phyloP scores from a whole-genome alignment of 2,113 vertebrate species.

The Phocoena sinus region DNA sequence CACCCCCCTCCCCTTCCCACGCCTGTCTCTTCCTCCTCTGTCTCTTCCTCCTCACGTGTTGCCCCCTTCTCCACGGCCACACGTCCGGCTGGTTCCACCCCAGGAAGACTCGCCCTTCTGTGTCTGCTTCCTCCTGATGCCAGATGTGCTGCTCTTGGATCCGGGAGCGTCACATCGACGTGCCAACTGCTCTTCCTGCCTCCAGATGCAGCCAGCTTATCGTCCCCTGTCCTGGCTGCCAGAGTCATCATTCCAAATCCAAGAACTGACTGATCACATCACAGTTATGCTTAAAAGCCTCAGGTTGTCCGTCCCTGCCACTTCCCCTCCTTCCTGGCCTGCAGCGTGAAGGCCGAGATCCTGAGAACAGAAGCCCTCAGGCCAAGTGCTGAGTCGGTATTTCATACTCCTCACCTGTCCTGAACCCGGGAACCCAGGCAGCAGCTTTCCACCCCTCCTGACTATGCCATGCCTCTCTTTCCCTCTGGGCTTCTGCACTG shows the following conservation, averaged over 20 bases:
- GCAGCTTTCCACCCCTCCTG: not conserved
- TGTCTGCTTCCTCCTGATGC: rapidly evolving
- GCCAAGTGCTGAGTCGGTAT: not conserved
- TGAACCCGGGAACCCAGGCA: not conserved
- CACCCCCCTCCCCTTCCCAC: too few species aligned
- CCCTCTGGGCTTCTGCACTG: not conserved
- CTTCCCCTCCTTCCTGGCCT: too few species aligned
- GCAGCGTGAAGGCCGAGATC: not conserved
- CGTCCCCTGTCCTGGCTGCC: not conserved
- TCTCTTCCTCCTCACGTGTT: not conserved
- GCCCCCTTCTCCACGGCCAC: not conserved
- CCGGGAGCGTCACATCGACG: rapidly evolving
- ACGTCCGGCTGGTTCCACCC: too few species aligned
- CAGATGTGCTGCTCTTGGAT: not conserved
- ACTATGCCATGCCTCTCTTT: not conserved
- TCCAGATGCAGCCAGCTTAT: not conserved
- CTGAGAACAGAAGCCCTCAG: not conserved
- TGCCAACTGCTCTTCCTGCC: not conserved
- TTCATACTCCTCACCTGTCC: not conserved
- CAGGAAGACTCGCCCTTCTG: rapidly evolving
- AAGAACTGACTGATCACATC: not conserved
- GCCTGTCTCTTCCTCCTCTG: not conserved
- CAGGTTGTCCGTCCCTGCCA: rapidly evolving
- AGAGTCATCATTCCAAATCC: not conserved
- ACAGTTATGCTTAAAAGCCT: not conserved